Evolutionary conservation across 2,113 vertebrate genomes (phyloP).

Genomic region (Abramis brama): DNA sequence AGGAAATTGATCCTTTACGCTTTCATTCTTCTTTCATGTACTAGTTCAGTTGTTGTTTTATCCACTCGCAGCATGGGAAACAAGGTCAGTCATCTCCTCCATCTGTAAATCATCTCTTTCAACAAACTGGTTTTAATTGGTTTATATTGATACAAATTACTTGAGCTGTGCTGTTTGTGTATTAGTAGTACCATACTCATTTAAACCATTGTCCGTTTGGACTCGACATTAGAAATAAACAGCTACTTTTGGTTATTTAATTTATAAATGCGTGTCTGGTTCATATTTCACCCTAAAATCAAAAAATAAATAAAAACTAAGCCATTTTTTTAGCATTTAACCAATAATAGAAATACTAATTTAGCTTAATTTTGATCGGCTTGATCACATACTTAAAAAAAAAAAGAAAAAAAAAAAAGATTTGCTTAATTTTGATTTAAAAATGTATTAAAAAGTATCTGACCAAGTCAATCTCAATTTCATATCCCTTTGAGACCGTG

Average conservation of each 20-base stretch:
- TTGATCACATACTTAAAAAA: neutral
- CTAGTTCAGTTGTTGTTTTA: neutral
- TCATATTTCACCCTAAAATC: neutral
- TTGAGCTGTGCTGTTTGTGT: neutral
- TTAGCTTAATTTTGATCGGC: neutral
- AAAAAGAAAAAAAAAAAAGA: too few species aligned
- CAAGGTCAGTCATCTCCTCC: neutral
- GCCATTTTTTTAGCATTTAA: too few species aligned
- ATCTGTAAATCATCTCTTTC: neutral
- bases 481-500: neutral
- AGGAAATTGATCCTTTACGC: neutral
- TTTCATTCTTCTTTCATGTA: neutral
- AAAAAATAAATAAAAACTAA: neutral
- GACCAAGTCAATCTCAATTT: too few species aligned
- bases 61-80: neutral
- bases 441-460: neutral
- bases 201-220: neutral
- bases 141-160: slow-evolving; percentile 11
- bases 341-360: neutral
- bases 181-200: neutral
- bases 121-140: neutral
- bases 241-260: neutral
- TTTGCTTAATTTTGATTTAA: too few species aligned
- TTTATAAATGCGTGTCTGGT: neutral
- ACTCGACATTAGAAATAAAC: neutral